Base-by-base conservation (phyloP, 2,888 invertebrate genomes). In the Parnassius glacialis region DNA sequence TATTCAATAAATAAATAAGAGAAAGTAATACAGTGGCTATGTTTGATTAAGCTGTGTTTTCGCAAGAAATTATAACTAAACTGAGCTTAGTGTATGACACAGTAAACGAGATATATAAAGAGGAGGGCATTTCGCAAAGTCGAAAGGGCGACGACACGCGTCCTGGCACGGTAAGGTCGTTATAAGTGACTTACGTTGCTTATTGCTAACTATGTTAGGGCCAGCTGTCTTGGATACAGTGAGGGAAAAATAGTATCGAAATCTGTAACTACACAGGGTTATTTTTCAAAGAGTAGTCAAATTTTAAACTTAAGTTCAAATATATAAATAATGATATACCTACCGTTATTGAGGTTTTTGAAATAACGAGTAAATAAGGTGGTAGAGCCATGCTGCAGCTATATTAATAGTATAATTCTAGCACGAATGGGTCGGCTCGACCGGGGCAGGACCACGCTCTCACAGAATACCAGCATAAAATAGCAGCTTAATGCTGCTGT, bases 1-100 rank as follows among this genome's bases (percentile, higher is more conserved):
- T 59, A 59, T 64, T 61, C 57, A 53, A 63, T 48, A 48, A 59
- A 62, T 45, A 59, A 53, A 62, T 62, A 47, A 42, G 16, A 47
- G 12, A 59, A 45, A 45, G 54, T 53, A 42, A 61, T 57, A 48
- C 20, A 44, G 45, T 44, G 20, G 34, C 7, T 45, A 45, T 25
- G 7, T 2, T 9, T 52, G 41, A 10, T 42, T 10, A 16, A 55
- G 42, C 7, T 54, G 11, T 43, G 20, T 52, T 3, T 43, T 13
- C 13, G 20, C 43, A 16, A 42, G 20, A 54, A 44, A 20, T 20
- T 54, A 12, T 12, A 54, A 54, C 20, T 16, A 43, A 54, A 11
- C 20, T 9, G 10, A 56, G 56, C 47, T 10, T 10, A 16, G 13
- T 57, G 9, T 48, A 7, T 48, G 41, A 53, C 7, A 53, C 3